Evolutionary conservation across 2,113 vertebrate genomes (phyloP).

Genomic region (Speoplatyrhinus poulsoni): DNA sequence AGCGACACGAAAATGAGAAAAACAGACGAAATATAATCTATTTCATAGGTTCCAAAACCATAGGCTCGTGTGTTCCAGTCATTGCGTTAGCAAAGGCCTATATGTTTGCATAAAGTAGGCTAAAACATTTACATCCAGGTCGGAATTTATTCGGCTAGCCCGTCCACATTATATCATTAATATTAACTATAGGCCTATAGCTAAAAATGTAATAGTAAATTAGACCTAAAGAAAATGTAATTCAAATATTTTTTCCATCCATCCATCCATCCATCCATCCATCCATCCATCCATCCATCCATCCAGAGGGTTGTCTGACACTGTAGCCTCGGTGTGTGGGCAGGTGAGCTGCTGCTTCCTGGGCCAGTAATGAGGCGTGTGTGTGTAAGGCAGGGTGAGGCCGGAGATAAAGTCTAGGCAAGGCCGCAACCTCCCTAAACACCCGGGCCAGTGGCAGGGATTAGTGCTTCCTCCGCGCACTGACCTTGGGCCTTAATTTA

Average conservation of each 20-base stretch:
- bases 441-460: neutral
- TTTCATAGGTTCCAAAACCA: too few species aligned
- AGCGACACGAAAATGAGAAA: too few species aligned
- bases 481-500: conserved; percentile 37
- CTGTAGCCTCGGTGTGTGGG: conserved; percentile 1
- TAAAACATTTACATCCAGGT: too few species aligned
- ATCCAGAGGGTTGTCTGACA: neutral
- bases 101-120: neutral
- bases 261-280: too few species aligned
- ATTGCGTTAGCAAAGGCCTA: neutral
- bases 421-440: conserved; percentile 22
- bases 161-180: too few species aligned
- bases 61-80: neutral
- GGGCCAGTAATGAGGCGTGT: conserved; percentile 10
- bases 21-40: too few species aligned
- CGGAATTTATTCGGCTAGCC: too few species aligned
- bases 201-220: too few species aligned
- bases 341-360: neutral
- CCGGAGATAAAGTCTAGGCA: conserved; percentile 26
- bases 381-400: conserved; percentile 20
- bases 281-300: too few species aligned
- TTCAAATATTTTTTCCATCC: too few species aligned
- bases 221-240: too few species aligned
- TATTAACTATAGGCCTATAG: too few species aligned
- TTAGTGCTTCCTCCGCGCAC: neutral